Evolutionary conservation across 2,888 invertebrate species (phyloP), one percentile per base, ranked within the genome.

Genomic region (Opisthograptis luteolata): DNA sequence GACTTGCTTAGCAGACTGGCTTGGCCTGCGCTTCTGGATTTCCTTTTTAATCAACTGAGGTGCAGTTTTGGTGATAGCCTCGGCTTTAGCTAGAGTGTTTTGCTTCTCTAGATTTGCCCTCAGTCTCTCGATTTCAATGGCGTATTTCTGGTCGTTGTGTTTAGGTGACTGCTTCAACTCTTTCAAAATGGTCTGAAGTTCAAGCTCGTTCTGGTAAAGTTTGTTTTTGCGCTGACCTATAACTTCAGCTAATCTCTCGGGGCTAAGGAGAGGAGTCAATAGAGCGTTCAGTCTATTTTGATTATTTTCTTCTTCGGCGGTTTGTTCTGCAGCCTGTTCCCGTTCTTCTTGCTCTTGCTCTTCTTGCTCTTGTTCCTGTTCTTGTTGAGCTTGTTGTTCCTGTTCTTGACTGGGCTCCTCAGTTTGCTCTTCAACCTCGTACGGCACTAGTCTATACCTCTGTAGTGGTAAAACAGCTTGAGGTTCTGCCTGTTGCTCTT

Each of bases 101-200:
- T 80, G 79, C 41, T 76, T 79, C 24, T 70, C 73, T 27, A 75
- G 57, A 13, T 72, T 72, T 41, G 64, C 61, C 9, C 60, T 62
- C 5, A 79, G 57, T n/a, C 73, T 77, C 48, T 79, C 77, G 4
- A 82, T 59, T 55, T 79, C 79, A 40, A 64, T 66, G 0, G 68
- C 73, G 13, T 71, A 71, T 49, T 72, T 78, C 30, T 68, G 70
- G 7, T 71, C 69, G 32, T 76, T 80, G 55, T 82, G 77, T 52
- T 80, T 76, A 0, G 76, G 51, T 45, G 79, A 60, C 52, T 80
- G 59, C 76, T 82, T 70, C 1, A 77, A 43, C 24, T 73, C 66
- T 17, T 64, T 57, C 12, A 71, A 44, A 46, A 61, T 64, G 10
- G 51, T 43, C 19, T 70, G 60, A 3, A 70, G 60, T 19, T 58